These are phyloP conservation scores for Neocloeon triangulifer DNA, from an alignment of 1,140 invertebrate species.

Conservation along the genomic window DNA sequence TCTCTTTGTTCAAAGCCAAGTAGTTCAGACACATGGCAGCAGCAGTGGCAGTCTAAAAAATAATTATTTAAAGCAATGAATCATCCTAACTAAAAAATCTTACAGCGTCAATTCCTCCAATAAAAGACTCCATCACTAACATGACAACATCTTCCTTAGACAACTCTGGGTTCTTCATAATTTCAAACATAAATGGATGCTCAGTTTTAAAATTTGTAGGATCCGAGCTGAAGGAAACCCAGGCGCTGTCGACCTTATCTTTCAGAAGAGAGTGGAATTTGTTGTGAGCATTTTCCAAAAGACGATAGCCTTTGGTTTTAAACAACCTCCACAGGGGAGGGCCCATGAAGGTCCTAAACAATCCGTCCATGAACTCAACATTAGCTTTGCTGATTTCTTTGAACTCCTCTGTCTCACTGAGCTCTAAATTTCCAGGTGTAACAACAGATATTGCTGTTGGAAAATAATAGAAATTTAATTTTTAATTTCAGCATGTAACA, in stretches of 20 bases:
- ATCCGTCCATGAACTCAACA: conserved; percentile 18
- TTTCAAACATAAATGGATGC: conserved; percentile 13
- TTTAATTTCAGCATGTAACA: background rate
- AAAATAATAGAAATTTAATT: no score
- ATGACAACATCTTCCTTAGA: conserved; percentile 13
- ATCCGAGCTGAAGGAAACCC: no score
- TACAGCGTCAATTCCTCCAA: conserved; percentile 18
- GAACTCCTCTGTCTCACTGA: conserved; percentile 7
- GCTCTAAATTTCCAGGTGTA: conserved; percentile 12
- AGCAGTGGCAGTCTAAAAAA: conserved; percentile 5
- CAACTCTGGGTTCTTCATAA: conserved; percentile 14
- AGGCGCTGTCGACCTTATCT: no score
- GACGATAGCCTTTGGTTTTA: conserved; percentile 17
- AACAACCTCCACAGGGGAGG: conserved; percentile 16
- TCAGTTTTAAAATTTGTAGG: background rate
- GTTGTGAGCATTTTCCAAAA: no score
- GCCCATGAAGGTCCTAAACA: conserved; percentile 16
- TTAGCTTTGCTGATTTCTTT: conserved; percentile 13
- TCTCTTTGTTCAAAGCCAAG: conserved; percentile 10
- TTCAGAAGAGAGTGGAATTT: conserved; percentile 4
- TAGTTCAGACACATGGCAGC: conserved; percentile 13
- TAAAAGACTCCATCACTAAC: conserved; percentile 16
- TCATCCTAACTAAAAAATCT: background rate
- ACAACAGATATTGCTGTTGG: conserved; percentile 17
- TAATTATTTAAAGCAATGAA: background rate